Base-by-base conservation (phyloP, 2,797 vertebrate species). In the Artibeus jamaicensis region DNA sequence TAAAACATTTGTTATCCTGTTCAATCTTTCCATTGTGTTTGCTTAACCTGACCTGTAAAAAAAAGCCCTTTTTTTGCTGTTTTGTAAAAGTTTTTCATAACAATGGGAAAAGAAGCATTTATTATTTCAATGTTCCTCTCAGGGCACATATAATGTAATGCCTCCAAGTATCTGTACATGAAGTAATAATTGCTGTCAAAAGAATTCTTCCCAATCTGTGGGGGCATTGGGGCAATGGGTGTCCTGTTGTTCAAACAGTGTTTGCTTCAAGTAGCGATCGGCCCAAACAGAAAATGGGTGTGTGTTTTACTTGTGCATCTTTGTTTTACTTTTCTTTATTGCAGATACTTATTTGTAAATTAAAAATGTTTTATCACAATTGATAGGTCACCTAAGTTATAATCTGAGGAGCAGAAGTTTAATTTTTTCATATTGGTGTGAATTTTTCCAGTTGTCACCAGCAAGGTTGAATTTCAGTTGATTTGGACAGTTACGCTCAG, bases 211-310 rank as follows among this genome's bases (percentile, higher is more conserved):
- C 22, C 93, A 85, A 68, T 48, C 2, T 62, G 24, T 53, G 57
- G 55, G 42, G 37, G 42, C 46, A 26, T 37, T 46, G 39, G 34
- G 78, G 82, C 87, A 81, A 89, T 44, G 42, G 90, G 18, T 0
- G 10, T 81, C 46, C 88, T 96, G 78, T 86, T 21, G 89, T 86
- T 93, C 85, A 88, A 81, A 22, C 92, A 94, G 77, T 74, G 19
- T 39, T 88, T 81, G 88, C 91, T 87, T 34, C 26, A 94, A 62
- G 77, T 96, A 95, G 94, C 97, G 94, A 94, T 77, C 68, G 62
- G 76, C 71, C 15, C 1, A 0, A 29, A 89, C 44, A 93, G 93
- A 88, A 87, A 79, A 50, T 86, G 74, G 96, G 50, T 81, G 90
- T 97, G 68, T 89, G 39, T 73, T 97, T 81, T 55, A 59, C 9